Percentiles rank a stretch among this genome's conserved stretches.
These are phyloP conservation scores for Halcyon senegalensis DNA, from an alignment of 2,113 vertebrate genomes.

Conservation along the genomic window DNA sequence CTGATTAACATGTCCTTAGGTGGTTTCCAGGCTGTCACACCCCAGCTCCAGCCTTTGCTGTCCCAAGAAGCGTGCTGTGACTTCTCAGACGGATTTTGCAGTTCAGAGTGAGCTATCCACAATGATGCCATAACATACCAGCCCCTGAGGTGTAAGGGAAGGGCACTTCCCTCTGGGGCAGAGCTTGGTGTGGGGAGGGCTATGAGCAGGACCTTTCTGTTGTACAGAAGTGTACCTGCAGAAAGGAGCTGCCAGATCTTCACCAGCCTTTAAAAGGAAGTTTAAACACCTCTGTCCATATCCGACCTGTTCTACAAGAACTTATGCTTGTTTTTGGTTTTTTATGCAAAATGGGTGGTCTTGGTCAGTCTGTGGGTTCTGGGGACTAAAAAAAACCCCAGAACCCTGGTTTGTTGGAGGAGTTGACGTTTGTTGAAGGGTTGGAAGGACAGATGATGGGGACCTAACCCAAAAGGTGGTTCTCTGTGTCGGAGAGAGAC, in stretches of 20 bases:
- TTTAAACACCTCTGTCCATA: fast-evolving
- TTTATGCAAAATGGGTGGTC: not conserved
- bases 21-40: not conserved
- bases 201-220: not conserved
- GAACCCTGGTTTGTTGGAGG: not conserved
- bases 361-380: not conserved
- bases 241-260: not conserved
- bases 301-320: not conserved
- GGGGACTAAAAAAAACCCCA: not conserved
- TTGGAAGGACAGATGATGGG: not conserved
- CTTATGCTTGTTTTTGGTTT: not conserved
- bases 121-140: fast-evolving
- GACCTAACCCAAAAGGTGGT: not conserved
- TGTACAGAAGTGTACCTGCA: fast-evolving
- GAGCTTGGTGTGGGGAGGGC: not conserved
- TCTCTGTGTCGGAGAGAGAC: not conserved
- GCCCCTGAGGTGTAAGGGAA: not conserved
- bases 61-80: fast-evolving
- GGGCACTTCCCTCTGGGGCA: not conserved
- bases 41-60: not conserved
- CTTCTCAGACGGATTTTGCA: not conserved
- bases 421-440: not conserved
- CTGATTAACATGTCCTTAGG: not conserved
- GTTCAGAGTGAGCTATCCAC: not conserved
- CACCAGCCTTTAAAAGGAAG: not conserved